These are phyloP conservation scores for Gambusia yucatana DNA, from an alignment of 2,797 vertebrate species.

Conservation along the genomic window DNA sequence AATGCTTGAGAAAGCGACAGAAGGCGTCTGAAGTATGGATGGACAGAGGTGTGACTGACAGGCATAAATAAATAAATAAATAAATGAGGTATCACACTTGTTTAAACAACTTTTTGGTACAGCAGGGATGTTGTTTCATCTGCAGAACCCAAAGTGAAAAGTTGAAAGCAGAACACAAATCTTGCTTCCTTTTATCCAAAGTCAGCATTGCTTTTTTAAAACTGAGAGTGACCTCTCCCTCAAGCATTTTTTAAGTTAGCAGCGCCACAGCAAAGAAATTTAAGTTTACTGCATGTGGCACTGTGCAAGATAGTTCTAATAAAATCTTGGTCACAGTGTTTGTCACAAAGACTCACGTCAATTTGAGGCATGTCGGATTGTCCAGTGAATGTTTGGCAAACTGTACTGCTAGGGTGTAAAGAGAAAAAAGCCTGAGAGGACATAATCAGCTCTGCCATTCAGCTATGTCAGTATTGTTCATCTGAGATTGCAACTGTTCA, in stretches of 20 bases:
- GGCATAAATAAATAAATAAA: neutral
- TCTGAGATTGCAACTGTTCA: neutral
- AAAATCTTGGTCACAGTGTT: slow-evolving; percentile 3
- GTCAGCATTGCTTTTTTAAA: slow-evolving; percentile 20
- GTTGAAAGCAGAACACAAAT: slow-evolving; percentile 7
- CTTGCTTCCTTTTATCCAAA: slow-evolving; percentile 5
- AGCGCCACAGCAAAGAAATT: neutral
- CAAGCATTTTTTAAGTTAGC: neutral
- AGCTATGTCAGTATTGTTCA: neutral
- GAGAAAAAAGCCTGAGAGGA: neutral
- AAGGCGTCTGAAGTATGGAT: neutral
- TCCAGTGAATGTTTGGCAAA: slow-evolving; percentile 12
- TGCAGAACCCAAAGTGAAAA: slow-evolving; percentile 10
- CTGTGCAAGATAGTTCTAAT: slow-evolving; percentile 1
- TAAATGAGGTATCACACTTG: neutral
- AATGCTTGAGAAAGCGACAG: neutral
- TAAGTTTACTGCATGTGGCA: slow-evolving; percentile 1
- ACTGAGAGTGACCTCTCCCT: neutral
- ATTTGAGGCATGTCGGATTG: slow-evolving; percentile 7
- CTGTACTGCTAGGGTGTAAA: neutral
- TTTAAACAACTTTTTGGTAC: neutral
- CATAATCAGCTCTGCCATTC: neutral
- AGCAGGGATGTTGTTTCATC: slow-evolving; percentile 2
- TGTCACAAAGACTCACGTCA: slow-evolving; percentile 10
- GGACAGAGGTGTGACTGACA: too few relatives aligned